Evolutionary conservation across 2,888 invertebrate genomes (phyloP).

Genomic region (Taphrorychus bicolor): DNA sequence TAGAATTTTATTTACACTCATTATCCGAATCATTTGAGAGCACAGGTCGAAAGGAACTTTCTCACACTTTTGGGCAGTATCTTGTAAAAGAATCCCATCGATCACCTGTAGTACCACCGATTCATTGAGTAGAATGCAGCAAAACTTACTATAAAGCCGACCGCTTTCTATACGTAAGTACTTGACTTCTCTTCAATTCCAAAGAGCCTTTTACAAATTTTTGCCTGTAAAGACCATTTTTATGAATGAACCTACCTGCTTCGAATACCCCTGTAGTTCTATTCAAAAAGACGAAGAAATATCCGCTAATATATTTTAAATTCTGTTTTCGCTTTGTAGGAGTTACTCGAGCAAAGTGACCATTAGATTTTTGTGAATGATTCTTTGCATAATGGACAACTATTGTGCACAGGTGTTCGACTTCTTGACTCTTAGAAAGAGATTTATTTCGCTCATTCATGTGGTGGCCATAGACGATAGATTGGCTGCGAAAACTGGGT

Average conservation of each 20-base stretch:
- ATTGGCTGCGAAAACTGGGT: no score
- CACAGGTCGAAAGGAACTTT: slow-evolving; percentile 40
- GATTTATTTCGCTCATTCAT: slow-evolving; percentile 29
- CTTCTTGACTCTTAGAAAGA: slow-evolving; percentile 30
- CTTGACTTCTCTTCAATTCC: slow-evolving; percentile 43
- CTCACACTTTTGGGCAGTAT: slow-evolving; percentile 41
- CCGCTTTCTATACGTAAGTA: slow-evolving; percentile 44
- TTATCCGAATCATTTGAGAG: no score
- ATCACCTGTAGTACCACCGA: slow-evolving; percentile 30
- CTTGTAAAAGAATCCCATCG: slow-evolving; percentile 35
- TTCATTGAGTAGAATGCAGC: slow-evolving; percentile 27
- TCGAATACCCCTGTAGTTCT: slow-evolving; percentile 2
- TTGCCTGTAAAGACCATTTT: slow-evolving; percentile 34
- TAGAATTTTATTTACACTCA: no score
- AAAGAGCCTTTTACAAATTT: slow-evolving; percentile 43
- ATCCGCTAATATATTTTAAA: slow-evolving; percentile 48
- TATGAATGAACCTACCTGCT: slow-evolving; percentile 41
- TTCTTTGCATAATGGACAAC: slow-evolving; percentile 42
- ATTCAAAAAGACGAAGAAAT: slow-evolving; percentile 34
- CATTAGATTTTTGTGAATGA: slow-evolving; percentile 38
- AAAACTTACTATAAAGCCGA: slow-evolving; percentile 36
- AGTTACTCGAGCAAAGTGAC: slow-evolving; percentile 27
- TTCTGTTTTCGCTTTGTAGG: slow-evolving; percentile 43
- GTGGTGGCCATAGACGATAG: slow-evolving; percentile 12
- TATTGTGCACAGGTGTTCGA: slow-evolving; percentile 44